Evolutionary conservation across 2,888 invertebrate species (phyloP), one percentile per base, ranked within the genome.

Genomic region (Sinelater perroti): DNA sequence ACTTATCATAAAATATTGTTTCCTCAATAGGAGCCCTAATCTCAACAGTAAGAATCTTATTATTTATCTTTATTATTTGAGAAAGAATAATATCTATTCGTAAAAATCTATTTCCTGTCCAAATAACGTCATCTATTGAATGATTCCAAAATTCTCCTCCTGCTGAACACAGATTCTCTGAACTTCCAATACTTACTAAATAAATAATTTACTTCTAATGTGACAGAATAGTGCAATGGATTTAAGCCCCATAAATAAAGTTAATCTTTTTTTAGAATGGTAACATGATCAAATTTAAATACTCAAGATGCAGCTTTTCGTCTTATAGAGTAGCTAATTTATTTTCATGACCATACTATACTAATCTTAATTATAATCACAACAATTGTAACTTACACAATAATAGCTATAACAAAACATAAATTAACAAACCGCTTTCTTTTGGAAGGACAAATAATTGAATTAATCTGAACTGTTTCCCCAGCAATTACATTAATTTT

Each of bases 231-330:
- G n/a, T n/a, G n/a, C n/a, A n/a, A n/a, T 85, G 83, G 81, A 85
- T 82, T 86, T 86, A 86, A 86, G 81, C 81, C 82, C 78, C 84
- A 83, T 83, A 79, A 78, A 85, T 85, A 85, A 85, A 85, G 82
- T 78, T 76, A 73, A 70, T 71, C 78, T 80, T 83, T 85, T 84
- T 82, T 80, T n/a, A n/a, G n/a, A n/a, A n/a, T n/a, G n/a, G n/a
- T n/a, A n/a, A n/a, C n/a, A n/a, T n/a, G n/a, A n/a, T 85, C 83
- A 83, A 81, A 84, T 24, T 4, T 4, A 4, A 24, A 76, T 83
- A 67, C 78, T 80, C 38, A n/a, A n/a, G n/a, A n/a, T n/a, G n/a
- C n/a, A n/a, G n/a, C n/a, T n/a, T 86, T 86, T 0, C 84, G 84
- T 24, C 73, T 85, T 77, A 87, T 87, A 83, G 85, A 85, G 84